Conservation (phyloP, 2,113 vertebrate species). For the Campylorhamphus procurvoides region DNA sequence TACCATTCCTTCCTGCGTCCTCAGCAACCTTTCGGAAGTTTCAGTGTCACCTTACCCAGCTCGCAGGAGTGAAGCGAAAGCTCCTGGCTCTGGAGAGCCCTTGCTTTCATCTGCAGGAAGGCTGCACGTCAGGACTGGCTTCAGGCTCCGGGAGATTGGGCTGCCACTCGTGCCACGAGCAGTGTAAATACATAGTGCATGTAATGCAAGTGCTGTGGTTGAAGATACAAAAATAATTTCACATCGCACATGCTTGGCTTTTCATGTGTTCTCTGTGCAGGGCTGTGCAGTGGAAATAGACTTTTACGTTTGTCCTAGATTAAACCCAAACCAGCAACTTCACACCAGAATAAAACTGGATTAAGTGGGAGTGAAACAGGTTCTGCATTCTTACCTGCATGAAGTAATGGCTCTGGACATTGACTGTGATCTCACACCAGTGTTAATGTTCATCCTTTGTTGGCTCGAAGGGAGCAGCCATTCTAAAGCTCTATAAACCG, state of each 20-base stretch:
- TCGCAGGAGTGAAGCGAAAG: not conserved
- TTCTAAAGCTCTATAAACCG: not conserved
- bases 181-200: not conserved
- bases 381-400: not conserved
- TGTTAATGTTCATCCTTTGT: not conserved
- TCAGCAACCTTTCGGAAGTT: not conserved
- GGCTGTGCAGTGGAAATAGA: not conserved
- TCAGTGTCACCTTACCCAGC: not conserved
- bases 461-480: not conserved
- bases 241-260: not conserved
- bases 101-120: not conserved
- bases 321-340: not conserved
- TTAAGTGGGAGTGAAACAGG: not conserved
- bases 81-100: not conserved
- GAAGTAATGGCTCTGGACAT: not conserved
- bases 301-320: not conserved
- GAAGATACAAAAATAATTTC: not conserved
- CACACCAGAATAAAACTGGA: not conserved
- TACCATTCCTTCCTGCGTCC: constrained; percentile 1
- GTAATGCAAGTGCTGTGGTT: not conserved
- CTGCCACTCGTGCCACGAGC: not conserved
- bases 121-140: not conserved
- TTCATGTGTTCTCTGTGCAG: not conserved
- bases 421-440: not conserved
- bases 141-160: fast-evolving